Evolutionary conservation across 2,888 invertebrate species (phyloP), one percentile per base, ranked within the genome.

Genomic region (Halocaridina rubra): DNA sequence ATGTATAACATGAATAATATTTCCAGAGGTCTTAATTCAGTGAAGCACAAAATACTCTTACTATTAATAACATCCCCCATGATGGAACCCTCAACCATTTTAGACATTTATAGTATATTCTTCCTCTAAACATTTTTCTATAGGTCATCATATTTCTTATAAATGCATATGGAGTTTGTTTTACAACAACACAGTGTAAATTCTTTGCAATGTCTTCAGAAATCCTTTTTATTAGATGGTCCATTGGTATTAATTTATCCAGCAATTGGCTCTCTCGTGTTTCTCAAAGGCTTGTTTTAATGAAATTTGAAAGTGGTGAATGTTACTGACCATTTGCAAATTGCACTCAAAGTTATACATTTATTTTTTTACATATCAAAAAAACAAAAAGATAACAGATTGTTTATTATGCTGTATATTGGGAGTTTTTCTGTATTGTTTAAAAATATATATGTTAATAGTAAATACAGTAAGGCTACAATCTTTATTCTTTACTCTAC

Each of bases 21-120:
- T n/a, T n/a, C n/a, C n/a, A n/a, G n/a, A n/a, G n/a, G n/a, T n/a
- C 16, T 46, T 3, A 19, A 53, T 4, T 53, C 10, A 53, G 7
- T 10, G 53, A 46, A 53, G 53, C 53, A 53, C 53, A 53, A 53
- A 53, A 10, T 10, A 46, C n/a, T n/a, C n/a, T n/a, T n/a, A n/a
- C n/a, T n/a, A n/a, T n/a, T n/a, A n/a, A n/a, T n/a, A n/a, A n/a
- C n/a, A n/a, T n/a, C n/a, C n/a, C n/a, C 69, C 69, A 10, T 29
- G 10, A 8, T 30, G 64, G 39, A 67, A 33, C 69, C 67, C 57
- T 81, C 81, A 76, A 76, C 81, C 81, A 81, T 81, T 81, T 30
- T 81, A 77, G 81, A 77, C 76, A 67, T 77, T 69, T 76, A 57
- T 77, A 81, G 81, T 81, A 75, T 67, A 53, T 39, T 76, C 81